Evolutionary conservation across 2,113 vertebrate species (phyloP).

Genomic region (Bostrychus sinensis): DNA sequence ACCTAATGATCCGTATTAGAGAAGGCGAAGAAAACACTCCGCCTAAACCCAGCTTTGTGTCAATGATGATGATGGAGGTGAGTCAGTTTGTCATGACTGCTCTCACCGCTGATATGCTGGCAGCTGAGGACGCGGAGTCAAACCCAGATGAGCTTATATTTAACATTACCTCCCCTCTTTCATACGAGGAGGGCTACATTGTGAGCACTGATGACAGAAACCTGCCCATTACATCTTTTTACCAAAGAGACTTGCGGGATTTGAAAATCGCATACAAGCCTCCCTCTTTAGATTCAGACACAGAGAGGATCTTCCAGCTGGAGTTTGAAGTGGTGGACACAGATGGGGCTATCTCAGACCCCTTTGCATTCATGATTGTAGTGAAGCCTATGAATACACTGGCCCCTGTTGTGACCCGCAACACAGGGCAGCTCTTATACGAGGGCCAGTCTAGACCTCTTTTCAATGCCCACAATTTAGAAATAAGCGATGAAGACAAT

Average conservation of each 20-base stretch:
- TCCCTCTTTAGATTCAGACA: constrained; percentile 85
- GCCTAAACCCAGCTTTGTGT: constrained; percentile 92
- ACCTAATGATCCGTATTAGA: constrained; percentile 88
- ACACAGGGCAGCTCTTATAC: constrained; percentile 91
- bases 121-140: constrained; percentile 88
- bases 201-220: constrained; percentile 95
- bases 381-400: constrained; percentile 95
- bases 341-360: constrained; percentile 89
- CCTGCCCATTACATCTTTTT: constrained; percentile 91
- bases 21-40: constrained; percentile 86
- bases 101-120: constrained; percentile 91
- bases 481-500: constrained; percentile 92
- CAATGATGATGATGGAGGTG: constrained; percentile 98
- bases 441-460: constrained; percentile 93
- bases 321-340: constrained; percentile 92
- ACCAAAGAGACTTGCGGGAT: constrained; percentile 87
- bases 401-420: constrained; percentile 89
- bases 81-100: constrained; percentile 95
- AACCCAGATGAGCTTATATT: constrained; percentile 86
- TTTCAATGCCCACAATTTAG: constrained; percentile 82
- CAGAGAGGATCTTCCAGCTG: constrained; percentile 90
- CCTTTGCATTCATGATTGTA: constrained; percentile 93
- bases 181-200: constrained; percentile 88
- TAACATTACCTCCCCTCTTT: constrained; percentile 90
- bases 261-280: constrained; percentile 93